Conservation (phyloP, 2,888 invertebrate species). For the Melipona beecheii region DNA sequence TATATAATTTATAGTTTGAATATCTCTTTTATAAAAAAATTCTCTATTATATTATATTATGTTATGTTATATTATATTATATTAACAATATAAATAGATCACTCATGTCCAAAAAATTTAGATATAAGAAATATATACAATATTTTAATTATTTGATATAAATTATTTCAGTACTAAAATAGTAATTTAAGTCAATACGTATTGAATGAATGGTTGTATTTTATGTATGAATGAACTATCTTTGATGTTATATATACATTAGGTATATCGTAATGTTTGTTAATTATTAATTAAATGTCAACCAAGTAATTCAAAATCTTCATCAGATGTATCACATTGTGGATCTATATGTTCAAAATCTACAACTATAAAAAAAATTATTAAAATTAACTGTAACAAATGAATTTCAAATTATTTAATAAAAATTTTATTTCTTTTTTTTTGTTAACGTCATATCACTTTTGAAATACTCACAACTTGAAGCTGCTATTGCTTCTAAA, state of each 20-base stretch:
- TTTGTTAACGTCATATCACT: background rate
- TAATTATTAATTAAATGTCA: conserved; percentile 77
- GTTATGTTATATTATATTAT: conserved; percentile 10
- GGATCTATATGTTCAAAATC: conserved; percentile 87
- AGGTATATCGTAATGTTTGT: conserved; percentile 39
- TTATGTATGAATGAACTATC: conserved; percentile 35
- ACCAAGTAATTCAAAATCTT: conserved; percentile 93
- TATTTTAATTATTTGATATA: conserved; percentile 45
- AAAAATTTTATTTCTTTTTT: background rate
- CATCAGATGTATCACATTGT: conserved; percentile 91
- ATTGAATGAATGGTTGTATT: conserved; percentile 44
- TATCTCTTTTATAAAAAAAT: background rate
- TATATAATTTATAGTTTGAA: background rate
- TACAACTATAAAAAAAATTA: conserved; percentile 83
- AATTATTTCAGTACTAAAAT: conserved; percentile 44
- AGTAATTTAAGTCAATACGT: conserved; percentile 38
- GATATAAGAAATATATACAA: conserved; percentile 52
- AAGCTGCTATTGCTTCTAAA: conserved; percentile 79
- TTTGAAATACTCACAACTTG: conserved; percentile 76
- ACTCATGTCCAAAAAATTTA: conserved; percentile 50
- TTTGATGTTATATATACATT: conserved; percentile 46
- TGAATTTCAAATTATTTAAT: background rate
- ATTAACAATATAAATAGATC: conserved; percentile 18
- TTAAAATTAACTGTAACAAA: conserved; percentile 26
- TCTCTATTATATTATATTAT: background rate